These are phyloP conservation scores for Acanthurus lineatus DNA, from an alignment of 2,797 vertebrate species.

Conservation along the genomic window DNA sequence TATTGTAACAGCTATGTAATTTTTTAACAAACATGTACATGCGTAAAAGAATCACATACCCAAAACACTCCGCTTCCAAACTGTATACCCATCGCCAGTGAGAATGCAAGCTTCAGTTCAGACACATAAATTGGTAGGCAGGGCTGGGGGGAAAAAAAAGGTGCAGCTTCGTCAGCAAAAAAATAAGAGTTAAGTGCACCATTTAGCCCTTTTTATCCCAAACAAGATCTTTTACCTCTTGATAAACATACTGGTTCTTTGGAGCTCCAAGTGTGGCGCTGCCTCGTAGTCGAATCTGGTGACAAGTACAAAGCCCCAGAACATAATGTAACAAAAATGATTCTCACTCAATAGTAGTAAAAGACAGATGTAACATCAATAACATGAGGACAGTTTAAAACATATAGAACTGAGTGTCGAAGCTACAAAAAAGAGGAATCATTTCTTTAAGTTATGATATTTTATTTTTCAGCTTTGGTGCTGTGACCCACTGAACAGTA, in stretches of 20 bases:
- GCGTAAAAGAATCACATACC: constrained; percentile 53
- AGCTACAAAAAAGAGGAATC: no score
- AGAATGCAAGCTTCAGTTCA: constrained; percentile 78
- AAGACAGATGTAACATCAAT: neutral
- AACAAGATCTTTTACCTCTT: constrained; percentile 66
- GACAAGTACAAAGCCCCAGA: neutral
- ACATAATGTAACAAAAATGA: neutral
- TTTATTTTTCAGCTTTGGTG: no score
- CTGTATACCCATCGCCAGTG: constrained; percentile 76
- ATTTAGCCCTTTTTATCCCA: neutral
- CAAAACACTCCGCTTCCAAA: constrained; percentile 82
- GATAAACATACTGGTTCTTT: constrained; percentile 83
- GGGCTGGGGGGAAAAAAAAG: constrained; percentile 57
- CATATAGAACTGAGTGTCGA: no score
- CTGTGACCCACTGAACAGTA: no score
- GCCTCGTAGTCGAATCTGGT: constrained; percentile 78
- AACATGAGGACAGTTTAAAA: neutral
- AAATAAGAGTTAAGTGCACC: neutral
- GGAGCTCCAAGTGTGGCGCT: constrained; percentile 78
- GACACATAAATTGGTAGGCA: constrained; percentile 79
- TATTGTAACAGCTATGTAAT: neutral
- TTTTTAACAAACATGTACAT: neutral
- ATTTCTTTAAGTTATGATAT: no score
- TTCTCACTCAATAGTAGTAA: neutral
- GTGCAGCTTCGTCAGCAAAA: neutral